Base-by-base conservation (phyloP, 1,140 invertebrate genomes). In the Drosophila virilis region DNA sequence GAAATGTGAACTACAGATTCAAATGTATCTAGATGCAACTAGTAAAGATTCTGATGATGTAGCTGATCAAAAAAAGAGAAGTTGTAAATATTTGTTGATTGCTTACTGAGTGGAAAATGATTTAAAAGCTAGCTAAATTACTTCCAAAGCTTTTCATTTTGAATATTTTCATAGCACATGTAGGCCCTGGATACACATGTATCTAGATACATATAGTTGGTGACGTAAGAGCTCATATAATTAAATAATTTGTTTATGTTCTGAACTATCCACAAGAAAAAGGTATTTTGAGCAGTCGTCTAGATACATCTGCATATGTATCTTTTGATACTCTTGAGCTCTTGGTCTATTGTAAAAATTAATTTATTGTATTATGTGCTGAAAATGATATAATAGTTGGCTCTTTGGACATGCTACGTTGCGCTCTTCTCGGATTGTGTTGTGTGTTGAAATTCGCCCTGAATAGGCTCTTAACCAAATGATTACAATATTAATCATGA, bases 361-460 rank as follows among this genome's bases (percentile, higher is more conserved):
- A 86, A 86, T 88, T 86, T 83, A 86, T 86, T 72, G 72, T 83
- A 83, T 83, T 86, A 79, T 88, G 76, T 83, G 83, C 76, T 65
- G 72, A 86, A 79, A 88, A 80, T 88, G 76, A 88, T 86, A 77
- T 71, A 88, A 84, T 77, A 71, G 80, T 42, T 17, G 42, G 48
- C 43, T 40, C 51, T 65, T 65, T 54, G 60, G 51, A 43, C 38
- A 67, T 54, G 40, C 50, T 28, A 43, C 43, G 43, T 32, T 51
- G 45, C 28, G 12, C 37, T 57, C 37, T 35, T 50, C 10, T 33
- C 22, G 0, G 22, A 28, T 28, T 28, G 22, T 28, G 6, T 5
- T 46, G 10, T 28, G 48, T 86, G 82, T 86, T 66, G 82, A 88
- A 86, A 86, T 82, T 77, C 46, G 10, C 42, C 54, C 51, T 61